Evolutionary conservation across 1,140 invertebrate species (phyloP).

Genomic region (Lepidostoma basale): DNA sequence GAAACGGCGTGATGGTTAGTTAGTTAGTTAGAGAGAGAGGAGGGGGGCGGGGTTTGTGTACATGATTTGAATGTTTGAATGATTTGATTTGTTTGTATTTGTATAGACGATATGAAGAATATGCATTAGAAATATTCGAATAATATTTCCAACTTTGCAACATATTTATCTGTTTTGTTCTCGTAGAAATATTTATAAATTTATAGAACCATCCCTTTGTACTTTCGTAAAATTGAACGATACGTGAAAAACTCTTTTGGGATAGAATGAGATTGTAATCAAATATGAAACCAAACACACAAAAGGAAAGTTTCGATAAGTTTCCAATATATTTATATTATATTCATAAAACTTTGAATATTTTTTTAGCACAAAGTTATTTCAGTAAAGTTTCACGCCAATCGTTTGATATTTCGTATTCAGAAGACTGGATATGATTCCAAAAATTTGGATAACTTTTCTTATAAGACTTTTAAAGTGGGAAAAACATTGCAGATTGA

Average conservation of each 20-base stretch:
- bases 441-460: constrained; percentile 6
- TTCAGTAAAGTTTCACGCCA: constrained; percentile 11
- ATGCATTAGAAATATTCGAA: too few relatives aligned
- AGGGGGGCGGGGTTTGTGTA: too few relatives aligned
- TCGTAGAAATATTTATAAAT: too few relatives aligned
- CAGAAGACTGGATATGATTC: constrained; percentile 1
- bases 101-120: too few relatives aligned
- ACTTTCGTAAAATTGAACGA: not conserved
- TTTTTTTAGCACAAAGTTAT: not conserved
- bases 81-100: too few relatives aligned
- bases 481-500: not conserved
- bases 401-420: not conserved
- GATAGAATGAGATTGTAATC: not conserved
- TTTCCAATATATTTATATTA: constrained; percentile 3
- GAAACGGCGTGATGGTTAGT: too few relatives aligned
- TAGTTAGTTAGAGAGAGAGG: too few relatives aligned
- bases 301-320: not conserved
- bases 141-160: too few relatives aligned
- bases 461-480: not conserved
- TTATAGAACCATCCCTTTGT: not conserved
- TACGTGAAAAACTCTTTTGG: not conserved
- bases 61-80: too few relatives aligned
- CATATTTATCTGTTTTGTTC: too few relatives aligned
- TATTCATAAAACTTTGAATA: not conserved
- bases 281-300: not conserved